phyloP scores from a whole-genome alignment of 2,113 vertebrate species.

The Calidris pugnax region DNA sequence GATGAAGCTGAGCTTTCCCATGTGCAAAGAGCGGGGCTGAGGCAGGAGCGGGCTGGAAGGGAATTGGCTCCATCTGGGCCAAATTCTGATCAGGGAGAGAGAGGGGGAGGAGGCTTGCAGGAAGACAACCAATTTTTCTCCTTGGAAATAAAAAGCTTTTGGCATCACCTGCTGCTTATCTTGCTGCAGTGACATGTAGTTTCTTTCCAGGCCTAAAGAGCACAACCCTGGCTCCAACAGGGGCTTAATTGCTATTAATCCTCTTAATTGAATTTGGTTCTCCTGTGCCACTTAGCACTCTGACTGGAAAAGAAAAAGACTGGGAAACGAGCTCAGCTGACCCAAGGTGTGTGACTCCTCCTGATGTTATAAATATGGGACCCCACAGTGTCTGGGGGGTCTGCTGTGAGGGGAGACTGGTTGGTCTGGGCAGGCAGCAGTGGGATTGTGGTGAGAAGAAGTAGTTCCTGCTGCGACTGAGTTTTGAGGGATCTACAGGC shows the following conservation, averaged over 20 bases:
- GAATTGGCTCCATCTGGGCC: not conserved
- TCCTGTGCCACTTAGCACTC: not conserved
- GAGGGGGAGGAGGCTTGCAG: not conserved
- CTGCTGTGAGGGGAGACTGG: not conserved
- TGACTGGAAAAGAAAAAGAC: not conserved
- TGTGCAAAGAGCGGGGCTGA: not conserved
- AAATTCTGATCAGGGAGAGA: not conserved
- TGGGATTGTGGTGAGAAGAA: not conserved
- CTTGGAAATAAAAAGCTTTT: constrained; percentile 35
- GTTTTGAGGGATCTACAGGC: not conserved
- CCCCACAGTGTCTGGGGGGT: rapidly evolving
- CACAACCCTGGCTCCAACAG: not conserved
- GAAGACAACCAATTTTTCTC: constrained; percentile 27
- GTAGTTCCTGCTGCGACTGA: not conserved
- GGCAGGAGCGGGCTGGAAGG: not conserved
- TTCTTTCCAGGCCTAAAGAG: constrained; percentile 28
- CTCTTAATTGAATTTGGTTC: constrained; percentile 48
- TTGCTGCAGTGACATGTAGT: not conserved
- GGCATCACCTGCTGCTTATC: constrained; percentile 56
- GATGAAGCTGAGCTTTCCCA: not conserved
- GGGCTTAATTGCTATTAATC: constrained; percentile 47
- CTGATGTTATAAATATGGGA: not conserved
- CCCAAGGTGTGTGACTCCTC: not conserved
- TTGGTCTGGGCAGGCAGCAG: rapidly evolving
- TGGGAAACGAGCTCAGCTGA: not conserved